These are phyloP conservation scores for Ctenoplectra terminalis DNA, from an alignment of 1,140 invertebrate genomes.

Conservation along the genomic window DNA sequence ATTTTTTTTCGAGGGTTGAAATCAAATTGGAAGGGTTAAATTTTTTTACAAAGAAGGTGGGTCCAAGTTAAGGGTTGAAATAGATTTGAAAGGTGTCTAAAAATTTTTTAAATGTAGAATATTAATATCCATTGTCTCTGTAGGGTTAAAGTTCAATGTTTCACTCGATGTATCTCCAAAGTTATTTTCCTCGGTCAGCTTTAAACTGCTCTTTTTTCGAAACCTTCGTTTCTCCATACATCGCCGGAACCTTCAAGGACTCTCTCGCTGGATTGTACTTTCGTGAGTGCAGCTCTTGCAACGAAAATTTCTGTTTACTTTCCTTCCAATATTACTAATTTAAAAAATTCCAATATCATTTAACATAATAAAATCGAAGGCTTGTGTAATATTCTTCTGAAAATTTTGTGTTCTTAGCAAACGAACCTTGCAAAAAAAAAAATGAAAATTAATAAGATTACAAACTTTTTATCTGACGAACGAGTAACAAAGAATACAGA, in stretches of 20 bases:
- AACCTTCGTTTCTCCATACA: constrained; percentile 28
- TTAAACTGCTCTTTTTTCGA: constrained; percentile 28
- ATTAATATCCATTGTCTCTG: background rate
- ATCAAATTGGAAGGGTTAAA: too few relatives aligned
- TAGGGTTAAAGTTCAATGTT: background rate
- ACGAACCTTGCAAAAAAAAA: too few relatives aligned
- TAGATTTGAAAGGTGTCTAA: background rate
- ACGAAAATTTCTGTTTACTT: background rate
- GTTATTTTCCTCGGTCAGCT: constrained; percentile 16
- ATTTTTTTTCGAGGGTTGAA: too few relatives aligned
- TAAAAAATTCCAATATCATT: too few relatives aligned
- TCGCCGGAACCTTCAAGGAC: constrained; percentile 6
- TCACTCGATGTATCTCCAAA: background rate
- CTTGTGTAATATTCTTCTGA: too few relatives aligned
- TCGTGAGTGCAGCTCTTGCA: background rate
- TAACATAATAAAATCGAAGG: too few relatives aligned
- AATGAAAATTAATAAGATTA: too few relatives aligned
- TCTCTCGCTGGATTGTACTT: constrained; percentile 4
- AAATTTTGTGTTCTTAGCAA: too few relatives aligned
- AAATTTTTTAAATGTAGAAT: background rate
- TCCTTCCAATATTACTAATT: too few relatives aligned
- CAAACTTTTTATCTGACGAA: too few relatives aligned
- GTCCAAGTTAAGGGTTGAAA: background rate
- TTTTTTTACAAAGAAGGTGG: too few relatives aligned
- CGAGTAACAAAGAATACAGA: too few relatives aligned